Base-by-base conservation (phyloP, 2,797 vertebrate species). In the Atherinosoma microstoma region DNA sequence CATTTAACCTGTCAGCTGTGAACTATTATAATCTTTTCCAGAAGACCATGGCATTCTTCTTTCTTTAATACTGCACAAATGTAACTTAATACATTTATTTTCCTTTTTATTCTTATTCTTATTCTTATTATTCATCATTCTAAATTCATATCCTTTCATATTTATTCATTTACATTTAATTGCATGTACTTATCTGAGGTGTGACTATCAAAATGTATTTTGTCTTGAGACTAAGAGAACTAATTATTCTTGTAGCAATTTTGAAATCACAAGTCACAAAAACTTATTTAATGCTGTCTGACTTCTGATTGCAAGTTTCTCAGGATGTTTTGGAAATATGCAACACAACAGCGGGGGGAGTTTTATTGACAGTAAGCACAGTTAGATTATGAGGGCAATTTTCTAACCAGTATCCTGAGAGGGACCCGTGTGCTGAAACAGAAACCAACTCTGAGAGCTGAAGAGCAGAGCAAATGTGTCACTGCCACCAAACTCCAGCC, bases 401-500 rank as follows among this genome's bases (percentile, higher is more conserved):
- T 65, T 54, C 60, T 72, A 76, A 65, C 56, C 64, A 64, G 67
- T 58, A 67, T 84, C 81, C 75, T 70, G 72, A 80, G 72, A 82
- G 76, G 57, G 57, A 62, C 67, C 64, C 80, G 80, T 83, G 80
- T 87, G 76, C 34, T 82, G 29, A 73, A 68, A 75, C 70, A 67
- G 56, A 78, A 62, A 73, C 35, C 27, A 22, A 64, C 78, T 67
- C 65, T 30, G 62, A 64, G 64, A 58, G 63, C 67, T 70, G 63
- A 58, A 75, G 62, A 80, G 68, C 64, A 76, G 64, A 81, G 84
- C 72, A 86, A 74, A 89, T 87, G 76, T 75, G 85, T 87, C 85
- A 87, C 75, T 86, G 77, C 78, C 80, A 82, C 42, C 64, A 67
- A 77, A 42, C 70, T 74, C 64, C 69, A 73, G 82, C 71, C 79